Evolutionary conservation across 2,888 invertebrate genomes (phyloP), one percentile per base, ranked within the genome.

Genomic region (Drosophila parthenogenetica): DNA sequence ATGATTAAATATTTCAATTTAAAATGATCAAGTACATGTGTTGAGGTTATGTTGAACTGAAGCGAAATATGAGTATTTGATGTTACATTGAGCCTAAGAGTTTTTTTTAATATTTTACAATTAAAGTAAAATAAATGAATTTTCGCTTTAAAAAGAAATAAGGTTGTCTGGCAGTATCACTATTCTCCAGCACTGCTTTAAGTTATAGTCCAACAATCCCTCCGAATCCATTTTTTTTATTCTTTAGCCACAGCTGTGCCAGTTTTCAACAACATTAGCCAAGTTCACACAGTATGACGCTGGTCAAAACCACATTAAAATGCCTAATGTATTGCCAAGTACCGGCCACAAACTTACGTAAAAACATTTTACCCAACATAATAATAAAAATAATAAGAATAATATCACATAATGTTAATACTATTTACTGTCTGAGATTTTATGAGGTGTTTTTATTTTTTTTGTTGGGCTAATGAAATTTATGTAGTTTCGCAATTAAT

Each of bases 401-500:
- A 57, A 39, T 39, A 25, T 43, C 14, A 13, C 22, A 35, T 45
- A 22, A 42, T 29, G 17, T 25, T 19, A 10, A 19, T 17, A 32
- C 29, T 29, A 29, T 29, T 29, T 29, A 17, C 25, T 53, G 40
- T 45, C n/a, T 3, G 2, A 55, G 32, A 55, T 59, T 60, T 60
- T 35, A 50, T 19, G 40, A 53, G 37, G 32, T 25, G 25, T 39
- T 35, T 32, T 29, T 29, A 8, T 29, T 8, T 29, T 29, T 29
- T 29, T 8, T 2, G 8, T 8, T 8, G 39, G n/a, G 13, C 8
- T 32, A 7, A 29, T n/a, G 22, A 48, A 40, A 32, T 42, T 40
- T 48, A 57, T 55, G 32, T 62, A 62, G 48, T 62, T 40, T 19
- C 16, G 35, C 57, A 62, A 62, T 57, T 62, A 62, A 62, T 62